These are phyloP conservation scores for Sprattus sprattus DNA, from an alignment of 2,113 vertebrate species.

Conservation along the genomic window DNA sequence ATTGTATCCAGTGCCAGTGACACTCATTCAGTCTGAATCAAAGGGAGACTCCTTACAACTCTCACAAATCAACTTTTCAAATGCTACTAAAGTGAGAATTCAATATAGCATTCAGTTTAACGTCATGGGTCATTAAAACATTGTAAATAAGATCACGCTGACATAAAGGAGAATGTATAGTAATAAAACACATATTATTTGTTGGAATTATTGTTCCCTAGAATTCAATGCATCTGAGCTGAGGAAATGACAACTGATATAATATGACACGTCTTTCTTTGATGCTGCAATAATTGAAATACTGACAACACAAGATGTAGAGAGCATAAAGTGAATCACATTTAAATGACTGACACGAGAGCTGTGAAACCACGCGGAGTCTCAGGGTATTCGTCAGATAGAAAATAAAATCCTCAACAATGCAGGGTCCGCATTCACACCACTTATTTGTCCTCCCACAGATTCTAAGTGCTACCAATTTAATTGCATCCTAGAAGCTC, in stretches of 20 bases:
- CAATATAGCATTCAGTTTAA: not conserved
- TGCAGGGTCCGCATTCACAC: not conserved
- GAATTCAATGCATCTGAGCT: not conserved
- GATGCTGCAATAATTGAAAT: constrained; percentile 5
- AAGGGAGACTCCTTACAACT: not conserved
- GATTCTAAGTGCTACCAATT: not conserved
- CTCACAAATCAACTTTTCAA: not conserved
- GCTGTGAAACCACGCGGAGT: not conserved
- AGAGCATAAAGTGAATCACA: not conserved
- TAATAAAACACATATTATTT: not conserved
- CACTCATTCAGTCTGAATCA: not conserved
- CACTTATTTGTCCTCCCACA: not conserved
- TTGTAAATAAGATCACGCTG: not conserved
- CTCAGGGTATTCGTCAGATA: not conserved
- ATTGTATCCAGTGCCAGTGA: not conserved
- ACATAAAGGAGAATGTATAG: not conserved
- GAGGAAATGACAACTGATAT: not conserved
- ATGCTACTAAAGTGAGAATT: not conserved
- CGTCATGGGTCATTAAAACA: not conserved
- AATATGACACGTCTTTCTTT: not conserved
- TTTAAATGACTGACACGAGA: not conserved
- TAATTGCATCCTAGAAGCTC: not conserved
- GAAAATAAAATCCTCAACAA: not conserved
- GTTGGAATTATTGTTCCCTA: not conserved
- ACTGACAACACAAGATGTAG: not conserved